Base-by-base conservation (phyloP, 2,113 vertebrate genomes). In the Thamnaconus septentrionalis region DNA sequence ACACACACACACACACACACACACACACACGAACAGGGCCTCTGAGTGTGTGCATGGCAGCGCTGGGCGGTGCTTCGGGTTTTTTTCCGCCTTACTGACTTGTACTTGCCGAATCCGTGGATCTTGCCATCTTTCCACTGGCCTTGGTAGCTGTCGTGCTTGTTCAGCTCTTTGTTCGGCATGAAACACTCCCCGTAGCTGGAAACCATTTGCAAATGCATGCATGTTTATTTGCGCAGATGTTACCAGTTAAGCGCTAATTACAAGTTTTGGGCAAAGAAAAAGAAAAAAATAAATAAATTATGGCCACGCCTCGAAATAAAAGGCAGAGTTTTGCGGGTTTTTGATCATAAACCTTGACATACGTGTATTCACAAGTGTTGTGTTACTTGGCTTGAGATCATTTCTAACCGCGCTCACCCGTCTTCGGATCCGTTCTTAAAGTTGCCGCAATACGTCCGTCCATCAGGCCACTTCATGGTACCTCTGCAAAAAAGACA, bases 41-140 rank as follows among this genome's bases (percentile, higher is more conserved):
- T 31, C 18, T 31, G 18, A 31, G 18, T 31, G 18, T 31, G 18
- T 31, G 18, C 18, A 31, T 31, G 18, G 4, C 47, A 47, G 46
- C 5, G 11, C 5, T 60, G 0, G 9, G 0, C 41, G 48, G 41
- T 54, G n/a, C 4, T 7, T 54, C 41, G 57, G 7, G 53, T 31
- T 5, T 6, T 6, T 7, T 0, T 48, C 52, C 1, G 4, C 46
- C 6, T 11, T 51, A 79, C 85, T 89, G 86, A 99, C 97, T 92
- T 95, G 84, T 94, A 98, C 31, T 93, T 93, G 59, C 97, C 97
- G 7, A 98, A 96, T 8, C 97, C 96, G 67, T 95, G 94, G 94
- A 99, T 98, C 89, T 93, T 96, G 61, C 95, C 96, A 52, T 98
- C 96, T 78, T 91, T 96, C 97, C 97, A 99, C 48, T 94, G 91